Evolutionary conservation across 2,888 invertebrate species (phyloP).

Genomic region (Cecidostiba fungosa): DNA sequence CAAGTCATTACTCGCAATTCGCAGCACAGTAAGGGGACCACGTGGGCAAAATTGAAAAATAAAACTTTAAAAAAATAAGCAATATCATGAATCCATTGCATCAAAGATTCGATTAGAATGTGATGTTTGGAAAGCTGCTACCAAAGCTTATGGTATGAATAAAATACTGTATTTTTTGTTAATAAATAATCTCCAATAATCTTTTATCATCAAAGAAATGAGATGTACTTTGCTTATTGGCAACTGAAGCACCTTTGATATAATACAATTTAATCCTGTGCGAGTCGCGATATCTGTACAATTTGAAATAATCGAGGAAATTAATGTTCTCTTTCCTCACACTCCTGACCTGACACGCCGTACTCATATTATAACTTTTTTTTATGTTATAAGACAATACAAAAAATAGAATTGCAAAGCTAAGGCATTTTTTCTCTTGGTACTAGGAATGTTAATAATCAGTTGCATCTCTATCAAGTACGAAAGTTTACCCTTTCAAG

Average conservation of each 20-base stretch:
- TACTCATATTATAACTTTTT: slow-evolving; percentile 52
- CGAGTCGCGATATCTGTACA: slow-evolving; percentile 61
- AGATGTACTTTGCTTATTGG: slow-evolving; percentile 59
- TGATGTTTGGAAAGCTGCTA: slow-evolving; percentile 51
- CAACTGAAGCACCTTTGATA: slow-evolving; percentile 64
- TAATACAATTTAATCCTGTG: slow-evolving; percentile 62
- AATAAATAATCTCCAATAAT: slow-evolving; percentile 61
- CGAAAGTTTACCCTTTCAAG: slow-evolving; percentile 38
- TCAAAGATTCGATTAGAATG: slow-evolving; percentile 47
- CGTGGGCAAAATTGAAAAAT: slow-evolving; percentile 45
- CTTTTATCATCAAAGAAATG: slow-evolving; percentile 56
- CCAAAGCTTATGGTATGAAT: slow-evolving; percentile 59
- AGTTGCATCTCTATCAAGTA: slow-evolving; percentile 45
- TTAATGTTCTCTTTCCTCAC: slow-evolving; percentile 38
- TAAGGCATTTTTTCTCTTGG: slow-evolving; percentile 67
- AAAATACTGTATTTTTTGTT: slow-evolving; percentile 59
- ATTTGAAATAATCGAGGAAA: slow-evolving; percentile 55
- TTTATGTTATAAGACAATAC: slow-evolving; percentile 65
- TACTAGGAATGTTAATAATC: slow-evolving; percentile 64
- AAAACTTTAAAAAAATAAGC: slow-evolving; percentile 52
- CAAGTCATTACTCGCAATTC: slow-evolving; percentile 60
- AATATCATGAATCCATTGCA: slow-evolving; percentile 42
- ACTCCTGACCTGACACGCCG: slow-evolving; percentile 48
- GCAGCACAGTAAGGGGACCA: slow-evolving; percentile 56
- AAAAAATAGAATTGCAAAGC: slow-evolving; percentile 70